A percentile compares a stretch with the other conserved stretches of the same genome.
Conservation (phyloP, 2,113 vertebrate species). For the Leptodactylus fuscus region DNA sequence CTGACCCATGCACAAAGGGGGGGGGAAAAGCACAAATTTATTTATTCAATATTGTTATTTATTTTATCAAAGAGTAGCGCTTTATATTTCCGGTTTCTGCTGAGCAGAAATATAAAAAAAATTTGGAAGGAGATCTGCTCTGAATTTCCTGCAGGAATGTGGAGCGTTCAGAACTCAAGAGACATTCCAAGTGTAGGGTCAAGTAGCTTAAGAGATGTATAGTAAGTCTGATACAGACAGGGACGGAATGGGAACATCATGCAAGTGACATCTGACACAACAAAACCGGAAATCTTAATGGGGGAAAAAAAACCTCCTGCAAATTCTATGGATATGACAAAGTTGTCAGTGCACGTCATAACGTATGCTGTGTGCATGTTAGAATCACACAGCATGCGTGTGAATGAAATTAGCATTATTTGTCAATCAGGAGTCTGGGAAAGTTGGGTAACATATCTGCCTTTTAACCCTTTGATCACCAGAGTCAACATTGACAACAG, state of each 20-base stretch:
- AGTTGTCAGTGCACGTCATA: not conserved
- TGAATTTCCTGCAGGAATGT: not conserved
- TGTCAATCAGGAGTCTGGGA: too few species aligned
- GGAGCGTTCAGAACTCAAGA: not conserved
- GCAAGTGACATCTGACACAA: not conserved
- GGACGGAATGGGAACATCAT: not conserved
- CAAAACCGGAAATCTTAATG: not conserved
- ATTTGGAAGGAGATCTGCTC: not conserved
- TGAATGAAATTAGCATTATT: not conserved
- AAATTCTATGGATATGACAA: not conserved
- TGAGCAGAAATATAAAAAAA: not conserved
- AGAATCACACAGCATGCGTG: not conserved
- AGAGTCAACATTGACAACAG: not conserved
- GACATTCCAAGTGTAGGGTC: not conserved
- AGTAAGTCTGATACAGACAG: not conserved
- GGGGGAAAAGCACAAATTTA: not conserved
- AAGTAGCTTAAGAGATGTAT: not conserved
- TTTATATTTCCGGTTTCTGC: not conserved
- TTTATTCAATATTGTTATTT: too few species aligned
- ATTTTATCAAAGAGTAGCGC: not conserved
- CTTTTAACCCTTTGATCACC: not conserved
- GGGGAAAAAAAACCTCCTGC: not conserved
- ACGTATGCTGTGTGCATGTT: not conserved
- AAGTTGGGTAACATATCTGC: not conserved
- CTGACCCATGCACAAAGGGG: not conserved